A percentile compares a stretch with the other conserved stretches of the same genome.
phyloP scores from a whole-genome alignment of 2,113 vertebrate genomes.

The Brachypteracias leptosomus region DNA sequence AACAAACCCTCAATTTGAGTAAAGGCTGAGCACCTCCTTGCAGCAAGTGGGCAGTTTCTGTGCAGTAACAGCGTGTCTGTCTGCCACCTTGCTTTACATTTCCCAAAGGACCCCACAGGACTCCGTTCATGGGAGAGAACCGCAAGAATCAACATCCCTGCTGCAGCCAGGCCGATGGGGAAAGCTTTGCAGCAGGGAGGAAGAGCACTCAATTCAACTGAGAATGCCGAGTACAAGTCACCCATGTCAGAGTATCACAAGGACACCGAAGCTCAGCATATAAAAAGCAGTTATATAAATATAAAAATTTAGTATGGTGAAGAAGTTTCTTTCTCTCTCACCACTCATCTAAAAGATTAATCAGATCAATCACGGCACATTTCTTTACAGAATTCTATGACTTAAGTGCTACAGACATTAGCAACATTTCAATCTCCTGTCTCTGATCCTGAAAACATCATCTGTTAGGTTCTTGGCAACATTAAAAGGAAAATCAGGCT shows the following conservation, averaged over 20 bases:
- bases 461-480: slow-evolving; percentile 27
- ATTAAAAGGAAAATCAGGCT: slow-evolving; percentile 23
- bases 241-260: not conserved
- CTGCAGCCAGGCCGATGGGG: not conserved
- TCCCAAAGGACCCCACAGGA: not conserved
- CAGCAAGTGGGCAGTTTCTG: not conserved
- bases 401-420: slow-evolving; percentile 59
- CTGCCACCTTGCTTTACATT: not conserved
- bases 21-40: not conserved
- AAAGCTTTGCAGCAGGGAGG: not conserved
- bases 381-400: slow-evolving; percentile 59
- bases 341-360: slow-evolving; percentile 55
- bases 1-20: not conserved
- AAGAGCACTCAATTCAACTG: not conserved
- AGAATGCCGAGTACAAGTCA: not conserved
- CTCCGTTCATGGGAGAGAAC: not conserved
- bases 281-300: slow-evolving; percentile 29
- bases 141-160: not conserved
- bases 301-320: not conserved
- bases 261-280: not conserved
- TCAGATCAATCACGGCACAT: slow-evolving; percentile 40
- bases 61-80: not conserved
- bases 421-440: slow-evolving; percentile 57
- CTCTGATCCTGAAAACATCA: slow-evolving; percentile 56
- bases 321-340: slow-evolving; percentile 10